Percentiles rank a stretch among this genome's conserved stretches.
Conservation (phyloP, 2,113 vertebrate genomes). For the Amazona guildingii region DNA sequence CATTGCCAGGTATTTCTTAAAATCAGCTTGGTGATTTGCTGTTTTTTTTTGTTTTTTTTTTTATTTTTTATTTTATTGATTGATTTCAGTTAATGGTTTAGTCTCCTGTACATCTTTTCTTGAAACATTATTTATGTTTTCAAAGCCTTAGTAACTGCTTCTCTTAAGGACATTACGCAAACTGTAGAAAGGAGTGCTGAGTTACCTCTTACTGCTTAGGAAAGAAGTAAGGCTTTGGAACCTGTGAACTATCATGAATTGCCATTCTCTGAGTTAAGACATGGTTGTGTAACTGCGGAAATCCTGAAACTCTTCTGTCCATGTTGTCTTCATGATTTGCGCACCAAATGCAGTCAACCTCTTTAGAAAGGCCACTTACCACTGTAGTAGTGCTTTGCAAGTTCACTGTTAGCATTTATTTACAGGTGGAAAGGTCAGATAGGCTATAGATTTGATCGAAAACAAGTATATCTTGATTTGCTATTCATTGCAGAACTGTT, state of each 20-base stretch:
- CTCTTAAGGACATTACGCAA: neutral
- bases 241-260: neutral
- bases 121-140: neutral
- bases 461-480: neutral
- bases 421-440: neutral
- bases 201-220: neutral
- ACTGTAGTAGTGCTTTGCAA: neutral
- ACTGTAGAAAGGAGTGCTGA: neutral
- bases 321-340: neutral
- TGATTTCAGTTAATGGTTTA: neutral
- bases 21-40: neutral
- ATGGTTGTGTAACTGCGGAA: neutral
- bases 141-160: neutral
- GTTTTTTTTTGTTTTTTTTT: neutral
- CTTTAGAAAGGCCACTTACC: neutral
- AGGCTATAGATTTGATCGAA: neutral
- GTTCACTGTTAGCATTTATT: neutral
- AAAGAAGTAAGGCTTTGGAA: neutral
- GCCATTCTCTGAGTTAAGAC: neutral
- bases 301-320: neutral
- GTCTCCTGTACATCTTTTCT: neutral
- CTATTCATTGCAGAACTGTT: neutral
- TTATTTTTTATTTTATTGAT: neutral
- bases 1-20: neutral
- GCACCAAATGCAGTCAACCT: neutral